A percentile compares a stretch with the other conserved stretches of the same genome.
phyloP scores from a whole-genome alignment of 2,888 invertebrate species.

The Mystacides longicornis region DNA sequence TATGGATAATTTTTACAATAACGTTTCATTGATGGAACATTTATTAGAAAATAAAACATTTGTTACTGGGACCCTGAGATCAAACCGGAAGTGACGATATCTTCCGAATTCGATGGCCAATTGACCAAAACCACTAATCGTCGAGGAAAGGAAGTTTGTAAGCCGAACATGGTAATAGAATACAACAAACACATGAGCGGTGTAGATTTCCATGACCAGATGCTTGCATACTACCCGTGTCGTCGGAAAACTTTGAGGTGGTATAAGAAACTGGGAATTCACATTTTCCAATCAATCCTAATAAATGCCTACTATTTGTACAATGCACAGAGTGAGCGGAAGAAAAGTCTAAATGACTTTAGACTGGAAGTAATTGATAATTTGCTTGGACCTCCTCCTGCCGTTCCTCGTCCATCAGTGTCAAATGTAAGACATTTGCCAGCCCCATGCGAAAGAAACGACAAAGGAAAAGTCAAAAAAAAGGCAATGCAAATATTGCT shows the following conservation, averaged over 20 bases:
- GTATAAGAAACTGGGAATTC: not conserved
- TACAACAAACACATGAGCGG: no score
- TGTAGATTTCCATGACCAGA: no score
- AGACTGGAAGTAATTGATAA: not conserved
- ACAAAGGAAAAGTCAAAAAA: not conserved
- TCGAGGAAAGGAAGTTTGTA: no score
- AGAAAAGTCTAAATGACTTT: not conserved
- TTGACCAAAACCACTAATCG: no score
- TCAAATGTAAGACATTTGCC: not conserved
- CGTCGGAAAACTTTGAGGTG: no score
- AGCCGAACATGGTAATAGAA: no score
- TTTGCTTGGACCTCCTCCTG: not conserved
- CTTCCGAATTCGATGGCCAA: no score
- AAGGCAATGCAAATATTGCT: constrained; percentile 1
- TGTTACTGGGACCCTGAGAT: not conserved
- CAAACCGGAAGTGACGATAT: not conserved
- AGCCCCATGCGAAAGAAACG: not conserved
- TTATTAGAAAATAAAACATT: not conserved
- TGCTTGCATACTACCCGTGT: no score
- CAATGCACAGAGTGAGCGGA: not conserved
- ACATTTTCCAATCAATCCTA: not conserved
- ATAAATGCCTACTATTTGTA: not conserved
- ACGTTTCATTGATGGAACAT: not conserved
- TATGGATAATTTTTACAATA: constrained; percentile 3
- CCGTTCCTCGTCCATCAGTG: not conserved